phyloP scores from a whole-genome alignment of 2,888 invertebrate genomes.

The Octodonta nipae region DNA sequence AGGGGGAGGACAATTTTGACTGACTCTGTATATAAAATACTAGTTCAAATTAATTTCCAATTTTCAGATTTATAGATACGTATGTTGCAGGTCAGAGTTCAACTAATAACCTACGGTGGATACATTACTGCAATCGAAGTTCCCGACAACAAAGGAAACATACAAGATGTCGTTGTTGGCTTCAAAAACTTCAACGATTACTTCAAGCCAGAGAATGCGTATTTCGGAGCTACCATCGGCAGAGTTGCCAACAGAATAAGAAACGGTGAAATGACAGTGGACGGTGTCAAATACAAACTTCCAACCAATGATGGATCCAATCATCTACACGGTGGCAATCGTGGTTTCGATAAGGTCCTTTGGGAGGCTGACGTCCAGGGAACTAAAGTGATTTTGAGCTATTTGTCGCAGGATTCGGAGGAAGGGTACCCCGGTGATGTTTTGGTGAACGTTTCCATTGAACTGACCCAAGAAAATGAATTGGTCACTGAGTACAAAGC shows the following conservation, averaged over 20 bases:
- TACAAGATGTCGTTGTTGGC: conserved; percentile 16
- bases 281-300: conserved; percentile 53
- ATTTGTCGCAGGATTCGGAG: conserved; percentile 63
- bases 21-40: too few species aligned
- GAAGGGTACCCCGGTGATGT: conserved; percentile 84
- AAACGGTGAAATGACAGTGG: conserved; percentile 32
- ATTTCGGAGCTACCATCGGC: conserved; percentile 16
- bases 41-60: too few species aligned
- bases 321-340: conserved; percentile 70
- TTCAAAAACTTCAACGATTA: conserved; percentile 16
- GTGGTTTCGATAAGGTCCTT: conserved; percentile 61
- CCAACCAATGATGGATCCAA: conserved; percentile 54
- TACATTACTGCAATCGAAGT: conserved; percentile 62
- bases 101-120: conserved; percentile 70
- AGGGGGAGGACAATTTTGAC: too few species aligned
- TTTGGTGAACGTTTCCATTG: conserved; percentile 54
- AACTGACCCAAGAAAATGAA: conserved; percentile 57
- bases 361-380: conserved; percentile 13
- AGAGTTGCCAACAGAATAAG: conserved; percentile 16
- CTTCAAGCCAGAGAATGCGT: conserved; percentile 12
- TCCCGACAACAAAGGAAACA: conserved; percentile 41
- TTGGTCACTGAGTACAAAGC: conserved; percentile 65
- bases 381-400: conserved; percentile 52
- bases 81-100: too few species aligned
- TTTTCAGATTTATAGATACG: too few species aligned